Evolutionary conservation across 1,140 invertebrate species (phyloP), one percentile per base, ranked within the genome.

Genomic region (Acromyrmex charruanus): DNA sequence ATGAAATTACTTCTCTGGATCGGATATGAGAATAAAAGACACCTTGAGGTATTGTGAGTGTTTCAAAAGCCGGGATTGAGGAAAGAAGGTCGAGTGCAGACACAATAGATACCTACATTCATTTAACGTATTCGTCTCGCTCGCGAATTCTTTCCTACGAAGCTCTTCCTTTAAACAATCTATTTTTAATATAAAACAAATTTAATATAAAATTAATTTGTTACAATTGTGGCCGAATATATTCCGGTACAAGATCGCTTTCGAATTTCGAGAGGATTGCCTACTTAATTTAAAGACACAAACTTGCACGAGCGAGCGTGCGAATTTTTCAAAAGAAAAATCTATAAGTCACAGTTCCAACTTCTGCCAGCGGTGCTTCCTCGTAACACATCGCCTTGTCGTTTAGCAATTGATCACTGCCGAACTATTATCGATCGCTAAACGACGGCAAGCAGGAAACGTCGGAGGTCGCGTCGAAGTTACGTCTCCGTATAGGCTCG

Each of bases 381-480:
- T 16, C 72, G n/a, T 25, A 44, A 59, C 18, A 14, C 14, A 58
- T 59, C 68, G 44, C 6, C 44, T 39, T 25, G 44, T 51, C 68
- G 39, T 71, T 72, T 16, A 28, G 25, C 39, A 16, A 72, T 72
- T 55, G 55, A 77, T 77, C 18, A 58, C 44, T 31, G 18, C 16
- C 39, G 59, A 79, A 66, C 18, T 49, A 53, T 79, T 51, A 31
- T 80, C 18, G 85, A 87, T 79, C 28, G 61, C 14, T 21, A 35
- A 68, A 68, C 65, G 65, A 66, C 16, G 21, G 39, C 90, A 87
- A 92, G 85, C 90, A 93, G 94, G 93, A 95, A 95, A 92, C 88
- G 88, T 44, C 91, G 93, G 92, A 94, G 93, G 94, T 94, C 87
- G 25, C 31, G n/a, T 53, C 89, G 74, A 81, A 80, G 81, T 93